phyloP scores from a whole-genome alignment of 2,888 invertebrate genomes.

The Trissoscelio sp. region DNA sequence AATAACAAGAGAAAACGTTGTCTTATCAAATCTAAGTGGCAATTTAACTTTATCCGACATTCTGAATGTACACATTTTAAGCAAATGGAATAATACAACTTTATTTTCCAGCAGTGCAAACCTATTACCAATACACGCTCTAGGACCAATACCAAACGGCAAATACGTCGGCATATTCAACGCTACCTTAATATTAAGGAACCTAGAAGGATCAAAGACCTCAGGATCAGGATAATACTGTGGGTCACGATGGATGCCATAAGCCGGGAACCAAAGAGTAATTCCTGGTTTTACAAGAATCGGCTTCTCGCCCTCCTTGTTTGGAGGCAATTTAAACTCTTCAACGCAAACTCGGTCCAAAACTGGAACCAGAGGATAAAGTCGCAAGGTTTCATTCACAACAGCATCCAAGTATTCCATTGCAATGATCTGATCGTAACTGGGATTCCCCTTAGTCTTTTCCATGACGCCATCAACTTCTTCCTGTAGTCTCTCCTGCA shows the following conservation, averaged over 20 bases:
- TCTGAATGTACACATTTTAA: conserved; percentile 22
- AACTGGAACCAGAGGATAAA: conserved; percentile 81
- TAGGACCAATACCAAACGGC: conserved; percentile 81
- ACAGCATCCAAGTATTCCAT: conserved; percentile 79
- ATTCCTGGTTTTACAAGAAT: conserved; percentile 76
- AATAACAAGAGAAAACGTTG: conserved; percentile 10
- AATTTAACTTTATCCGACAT: conserved; percentile 68
- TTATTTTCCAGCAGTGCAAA: conserved; percentile 35
- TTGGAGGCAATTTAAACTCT: conserved; percentile 83
- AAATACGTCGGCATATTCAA: conserved; percentile 75
- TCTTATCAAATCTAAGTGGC: conserved; percentile 69
- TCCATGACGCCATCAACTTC: conserved; percentile 76
- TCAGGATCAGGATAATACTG: conserved; percentile 83
- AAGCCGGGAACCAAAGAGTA: conserved; percentile 79
- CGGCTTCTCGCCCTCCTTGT: conserved; percentile 70
- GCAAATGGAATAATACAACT: conserved; percentile 19
- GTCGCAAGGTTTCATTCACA: conserved; percentile 74
- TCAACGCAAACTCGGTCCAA: conserved; percentile 85
- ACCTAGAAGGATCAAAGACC: conserved; percentile 84
- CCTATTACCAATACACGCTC: conserved; percentile 61
- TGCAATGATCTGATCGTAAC: conserved; percentile 74
- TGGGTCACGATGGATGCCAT: conserved; percentile 83
- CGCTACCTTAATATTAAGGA: conserved; percentile 77
- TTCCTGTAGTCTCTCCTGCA: conserved; percentile 74
- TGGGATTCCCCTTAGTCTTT: conserved; percentile 64